These are phyloP conservation scores for Florisuga fusca DNA, from an alignment of 2,797 vertebrate genomes.

Conservation along the genomic window DNA sequence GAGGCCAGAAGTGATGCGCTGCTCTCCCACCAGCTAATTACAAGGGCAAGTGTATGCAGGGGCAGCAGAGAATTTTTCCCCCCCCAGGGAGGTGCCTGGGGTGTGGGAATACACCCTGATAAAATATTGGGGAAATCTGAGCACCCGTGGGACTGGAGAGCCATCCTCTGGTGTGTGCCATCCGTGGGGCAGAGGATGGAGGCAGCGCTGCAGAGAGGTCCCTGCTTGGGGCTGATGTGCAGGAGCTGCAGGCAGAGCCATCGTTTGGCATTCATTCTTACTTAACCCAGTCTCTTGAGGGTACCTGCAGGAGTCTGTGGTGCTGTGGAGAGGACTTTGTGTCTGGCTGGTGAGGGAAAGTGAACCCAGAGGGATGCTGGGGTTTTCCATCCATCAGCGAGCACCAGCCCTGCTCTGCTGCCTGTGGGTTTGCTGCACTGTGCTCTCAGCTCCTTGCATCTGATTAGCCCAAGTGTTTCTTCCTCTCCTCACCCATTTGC, in stretches of 20 bases:
- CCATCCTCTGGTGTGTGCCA: not conserved
- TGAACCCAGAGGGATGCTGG: not conserved
- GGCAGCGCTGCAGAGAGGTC: not conserved
- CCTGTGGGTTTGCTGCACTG: not conserved
- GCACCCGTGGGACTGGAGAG: not conserved
- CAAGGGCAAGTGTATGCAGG: fast-evolving
- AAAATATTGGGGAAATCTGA: not conserved
- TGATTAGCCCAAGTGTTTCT: conserved; percentile 43
- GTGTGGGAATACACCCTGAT: not conserved
- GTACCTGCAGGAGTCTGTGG: not conserved
- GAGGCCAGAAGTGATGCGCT: not conserved
- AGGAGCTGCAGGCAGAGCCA: not conserved
- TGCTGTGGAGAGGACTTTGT: not conserved
- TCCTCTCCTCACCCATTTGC: conserved; percentile 3
- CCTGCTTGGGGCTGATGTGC: not conserved
- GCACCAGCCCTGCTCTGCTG: not conserved
- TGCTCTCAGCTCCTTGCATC: conserved; percentile 4
- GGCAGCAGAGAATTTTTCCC: not conserved
- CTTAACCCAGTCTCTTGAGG: not conserved
- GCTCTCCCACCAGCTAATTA: not conserved
- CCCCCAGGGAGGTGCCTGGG: not conserved
- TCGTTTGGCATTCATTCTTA: not conserved
- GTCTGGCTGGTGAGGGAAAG: not conserved
- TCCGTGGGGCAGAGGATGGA: fast-evolving
- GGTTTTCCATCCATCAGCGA: not conserved